A percentile compares a stretch with the other conserved stretches of the same genome.
Conservation (phyloP, 2,797 vertebrate species). For the Eutrigla gurnardus region DNA sequence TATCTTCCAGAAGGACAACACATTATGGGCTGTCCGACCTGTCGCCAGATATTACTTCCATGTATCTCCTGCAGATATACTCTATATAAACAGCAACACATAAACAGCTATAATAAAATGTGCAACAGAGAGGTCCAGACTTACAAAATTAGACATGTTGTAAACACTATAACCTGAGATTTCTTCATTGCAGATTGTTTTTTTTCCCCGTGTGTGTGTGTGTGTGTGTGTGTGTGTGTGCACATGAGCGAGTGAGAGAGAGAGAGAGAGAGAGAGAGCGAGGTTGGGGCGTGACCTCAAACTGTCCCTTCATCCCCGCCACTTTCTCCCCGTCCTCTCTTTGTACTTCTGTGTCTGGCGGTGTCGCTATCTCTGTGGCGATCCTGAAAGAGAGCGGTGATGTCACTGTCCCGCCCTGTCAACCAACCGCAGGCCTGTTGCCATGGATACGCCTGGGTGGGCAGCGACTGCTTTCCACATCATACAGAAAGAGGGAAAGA, state of each 20-base stretch:
- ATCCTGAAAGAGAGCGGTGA: constrained; percentile 52
- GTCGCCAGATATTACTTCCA: neutral
- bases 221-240: constrained; percentile 10
- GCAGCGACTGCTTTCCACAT: constrained; percentile 68
- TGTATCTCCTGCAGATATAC: neutral
- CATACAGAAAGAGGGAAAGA: constrained; percentile 70
- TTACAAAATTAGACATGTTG: neutral
- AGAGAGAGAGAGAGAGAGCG: neutral
- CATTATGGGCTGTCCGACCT: neutral
- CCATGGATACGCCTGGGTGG: constrained; percentile 58
- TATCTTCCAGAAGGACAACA: neutral
- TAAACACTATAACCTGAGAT: neutral
- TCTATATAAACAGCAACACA: neutral
- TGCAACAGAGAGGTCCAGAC: no score
- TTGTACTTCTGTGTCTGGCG: constrained; percentile 15
- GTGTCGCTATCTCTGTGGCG: constrained; percentile 48
- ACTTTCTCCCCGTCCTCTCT: constrained; percentile 1
- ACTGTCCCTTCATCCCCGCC: neutral
- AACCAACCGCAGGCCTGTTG: constrained; percentile 59
- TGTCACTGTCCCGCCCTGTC: constrained; percentile 62
- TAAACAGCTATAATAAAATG: neutral
- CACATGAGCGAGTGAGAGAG: constrained; percentile 5
- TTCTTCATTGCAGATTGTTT: neutral
- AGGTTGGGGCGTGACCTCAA: constrained; percentile 22
- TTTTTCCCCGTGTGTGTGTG: neutral